Base-by-base conservation (phyloP, 1,140 invertebrate genomes). In the Dreissena rostriformis region DNA sequence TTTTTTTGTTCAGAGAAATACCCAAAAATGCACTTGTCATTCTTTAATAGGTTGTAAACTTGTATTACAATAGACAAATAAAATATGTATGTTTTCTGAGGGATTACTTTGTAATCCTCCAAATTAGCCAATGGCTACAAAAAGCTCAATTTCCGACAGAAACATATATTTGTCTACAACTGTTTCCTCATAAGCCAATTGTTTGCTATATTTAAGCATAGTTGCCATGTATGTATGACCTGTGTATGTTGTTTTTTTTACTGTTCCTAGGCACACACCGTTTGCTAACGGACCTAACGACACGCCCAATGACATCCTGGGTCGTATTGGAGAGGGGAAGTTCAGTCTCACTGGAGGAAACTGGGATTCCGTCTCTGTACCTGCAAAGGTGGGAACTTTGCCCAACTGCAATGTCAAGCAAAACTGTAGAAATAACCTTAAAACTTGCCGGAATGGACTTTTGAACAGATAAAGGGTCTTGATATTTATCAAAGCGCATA, bases 201-300 rank as follows among this genome's bases (percentile, higher is more conserved):
- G 8, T 39, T 39, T 39, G 39, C 39, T 39, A 39, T 39, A 8
- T 39, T 39, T n/a, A 63, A 63, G 19, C 19, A 2, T 63, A 63
- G 2, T 63, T 19, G 2, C 11, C 19, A 2, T 11, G 2, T 4
- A 63, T 17, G 15, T 68, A 6, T 22, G 15, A 68, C 26, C 66
- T 11, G 17, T 39, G 28, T 39, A 15, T 71, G 15, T 19, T 67
- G 65, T 5, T 67, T 19, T 67, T 19, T 15, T 70, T 26, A 84
- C 68, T 61, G 78, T 74, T 91, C 93, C 71, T 89, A 97, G 96
- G 57, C 95, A 96, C 80, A 98, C 98, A 28, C 99, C 99, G 15
- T 99, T 99, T 94, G 97, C 97, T 29, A 98, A 96, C 88, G 97
- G 96, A 26, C 96, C 97, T 52, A 96, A 96, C 76, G 98, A 99